Evolutionary conservation across 2,113 vertebrate species (phyloP).

Genomic region (Mormyrus lacerda): DNA sequence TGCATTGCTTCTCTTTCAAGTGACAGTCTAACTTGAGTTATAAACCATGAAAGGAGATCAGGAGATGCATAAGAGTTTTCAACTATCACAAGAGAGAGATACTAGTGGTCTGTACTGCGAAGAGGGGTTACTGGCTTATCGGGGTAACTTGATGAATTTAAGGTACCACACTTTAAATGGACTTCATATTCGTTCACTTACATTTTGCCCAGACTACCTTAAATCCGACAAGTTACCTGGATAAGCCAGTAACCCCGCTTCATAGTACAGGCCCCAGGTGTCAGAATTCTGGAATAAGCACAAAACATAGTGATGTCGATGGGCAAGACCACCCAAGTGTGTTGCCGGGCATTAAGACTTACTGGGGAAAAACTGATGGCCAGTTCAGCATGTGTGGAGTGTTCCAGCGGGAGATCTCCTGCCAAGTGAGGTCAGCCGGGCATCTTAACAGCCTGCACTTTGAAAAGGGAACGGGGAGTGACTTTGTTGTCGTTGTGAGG

Average conservation of each 20-base stretch:
- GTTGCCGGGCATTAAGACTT: background rate
- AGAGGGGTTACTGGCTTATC: too few species aligned
- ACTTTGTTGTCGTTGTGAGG: background rate
- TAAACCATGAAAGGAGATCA: background rate
- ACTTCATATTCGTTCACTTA: too few species aligned
- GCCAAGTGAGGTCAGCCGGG: background rate
- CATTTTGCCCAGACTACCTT: too few species aligned
- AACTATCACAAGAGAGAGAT: background rate
- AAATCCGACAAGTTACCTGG: too few species aligned
- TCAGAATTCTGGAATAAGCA: background rate
- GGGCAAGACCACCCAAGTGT: background rate
- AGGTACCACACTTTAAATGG: too few species aligned
- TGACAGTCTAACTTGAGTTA: background rate
- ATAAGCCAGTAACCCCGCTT: too few species aligned
- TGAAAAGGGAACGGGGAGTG: background rate
- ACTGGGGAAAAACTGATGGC: background rate
- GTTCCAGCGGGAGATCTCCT: background rate
- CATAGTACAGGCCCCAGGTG: too few species aligned
- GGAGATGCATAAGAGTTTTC: background rate
- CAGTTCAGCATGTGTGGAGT: background rate
- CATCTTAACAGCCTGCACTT: background rate
- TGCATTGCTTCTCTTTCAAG: background rate
- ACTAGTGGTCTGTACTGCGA: too few species aligned
- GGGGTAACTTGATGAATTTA: too few species aligned
- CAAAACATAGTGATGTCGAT: background rate